Percentiles rank a stretch among this genome's conserved stretches.
phyloP scores from a whole-genome alignment of 2,113 vertebrate species.

The Xiphias gladius region DNA sequence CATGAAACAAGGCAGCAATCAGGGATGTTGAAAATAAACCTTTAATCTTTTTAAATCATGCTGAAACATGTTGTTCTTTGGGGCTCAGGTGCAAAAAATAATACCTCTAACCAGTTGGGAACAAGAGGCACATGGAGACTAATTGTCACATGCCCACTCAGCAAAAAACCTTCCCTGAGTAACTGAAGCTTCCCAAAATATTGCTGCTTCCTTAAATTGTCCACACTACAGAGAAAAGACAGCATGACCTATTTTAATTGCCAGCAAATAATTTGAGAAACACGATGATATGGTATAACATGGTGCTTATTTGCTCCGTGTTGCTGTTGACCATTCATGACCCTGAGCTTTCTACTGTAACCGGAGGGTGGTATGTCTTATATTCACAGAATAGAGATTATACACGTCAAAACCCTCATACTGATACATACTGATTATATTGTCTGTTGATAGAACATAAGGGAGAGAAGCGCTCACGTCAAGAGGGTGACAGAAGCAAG shows the following conservation, averaged over 20 bases:
- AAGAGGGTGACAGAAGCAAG: constrained; percentile 1
- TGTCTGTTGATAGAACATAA: neutral
- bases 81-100: constrained; percentile 35
- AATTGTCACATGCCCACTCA: constrained; percentile 43
- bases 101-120: constrained; percentile 20
- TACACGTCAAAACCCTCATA: neutral
- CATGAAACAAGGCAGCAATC: neutral
- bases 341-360: neutral
- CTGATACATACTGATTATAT: neutral
- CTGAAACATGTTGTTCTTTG: constrained; percentile 18
- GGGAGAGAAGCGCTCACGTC: neutral
- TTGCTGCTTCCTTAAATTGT: constrained; percentile 1
- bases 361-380: neutral
- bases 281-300: neutral
- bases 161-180: constrained; percentile 43
- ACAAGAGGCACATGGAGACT: constrained; percentile 19
- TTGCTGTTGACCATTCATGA: neutral
- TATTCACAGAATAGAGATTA: neutral
- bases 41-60: constrained; percentile 3
- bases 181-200: constrained; percentile 26
- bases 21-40: neutral
- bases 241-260: constrained; percentile 44
- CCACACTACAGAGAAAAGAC: constrained; percentile 16
- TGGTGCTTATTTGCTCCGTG: neutral
- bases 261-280: constrained; percentile 8